Evolutionary conservation across 2,113 vertebrate genomes (phyloP), one percentile per base, ranked within the genome.

Genomic region (Dicentrarchus labrax): DNA sequence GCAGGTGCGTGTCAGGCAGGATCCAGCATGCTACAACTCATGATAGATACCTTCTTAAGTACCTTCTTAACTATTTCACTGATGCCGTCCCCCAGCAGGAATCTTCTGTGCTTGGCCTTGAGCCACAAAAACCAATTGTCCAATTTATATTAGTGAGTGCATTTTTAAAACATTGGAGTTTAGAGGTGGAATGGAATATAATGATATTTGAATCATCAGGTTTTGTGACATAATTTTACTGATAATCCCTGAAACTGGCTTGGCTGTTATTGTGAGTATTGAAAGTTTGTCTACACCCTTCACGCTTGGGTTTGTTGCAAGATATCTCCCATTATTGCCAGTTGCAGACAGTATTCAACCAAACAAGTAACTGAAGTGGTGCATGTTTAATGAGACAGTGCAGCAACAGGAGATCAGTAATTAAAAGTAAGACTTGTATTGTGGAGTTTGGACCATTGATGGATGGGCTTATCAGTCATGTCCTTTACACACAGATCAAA

Each of bases 1-100:
- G 81, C 84, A 83, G 85, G 73, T 82, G 84, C 60, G 74, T 22
- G 13, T 72, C 65, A 82, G 79, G 56, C 86, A 85, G 38, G 88
- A 82, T 56, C 21, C 38, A 70, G 17, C 85, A 73, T 73, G 85
- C 67, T 57, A 8, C 16, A 75, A n/a, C 72, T 82, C 61, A 74
- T 61, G 13, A 53, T 41, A 39, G 6, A 79, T 81, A 50, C 41
- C 39, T 54, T 66, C 11, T 43, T 41, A 68, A 72, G 54, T 9
- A 24, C 30, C 16, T 30, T 3, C 3, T 30, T 61, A 8, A 19
- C 73, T 59, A 51, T 77, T 77, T 70, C 69, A 57, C 41, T 54
- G 12, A 47, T 38, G 41, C 21, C 1, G 45, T 1, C 47, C n/a
- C 10, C 24, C 45, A 65, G 21, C 8, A 15, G 7, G 17, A 39